Percentiles rank a stretch among this genome's conserved stretches.
These are phyloP conservation scores for Lissonota sp. DNA, from an alignment of 2,888 invertebrate species.

Conservation along the genomic window DNA sequence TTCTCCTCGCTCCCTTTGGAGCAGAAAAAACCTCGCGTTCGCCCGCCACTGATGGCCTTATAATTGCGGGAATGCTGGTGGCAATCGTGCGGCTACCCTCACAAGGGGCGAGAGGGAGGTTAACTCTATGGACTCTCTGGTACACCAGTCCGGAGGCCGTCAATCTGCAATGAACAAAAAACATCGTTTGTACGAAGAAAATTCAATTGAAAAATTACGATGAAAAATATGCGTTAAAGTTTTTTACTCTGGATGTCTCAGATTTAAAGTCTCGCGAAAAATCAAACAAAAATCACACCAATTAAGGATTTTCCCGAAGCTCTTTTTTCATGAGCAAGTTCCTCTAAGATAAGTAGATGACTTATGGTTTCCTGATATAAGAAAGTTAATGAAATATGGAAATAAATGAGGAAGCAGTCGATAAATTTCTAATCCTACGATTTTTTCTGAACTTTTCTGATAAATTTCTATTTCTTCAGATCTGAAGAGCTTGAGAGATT, in stretches of 20 bases:
- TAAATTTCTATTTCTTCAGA: no score
- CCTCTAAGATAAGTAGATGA: background rate
- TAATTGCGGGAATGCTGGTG: constrained; percentile 74
- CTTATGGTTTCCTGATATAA: background rate
- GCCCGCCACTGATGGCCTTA: constrained; percentile 77
- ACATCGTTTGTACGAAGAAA: background rate
- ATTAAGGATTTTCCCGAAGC: background rate
- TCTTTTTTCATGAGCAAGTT: background rate
- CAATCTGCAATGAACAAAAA: constrained; percentile 39
- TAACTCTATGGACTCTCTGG: constrained; percentile 29
- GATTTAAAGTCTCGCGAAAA: no score
- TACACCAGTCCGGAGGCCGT: constrained; percentile 29
- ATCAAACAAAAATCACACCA: no score
- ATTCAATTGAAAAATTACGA: no score
- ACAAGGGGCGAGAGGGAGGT: background rate
- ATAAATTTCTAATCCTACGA: no score
- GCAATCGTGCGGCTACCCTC: constrained; percentile 59
- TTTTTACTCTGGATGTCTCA: no score
- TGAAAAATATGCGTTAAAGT: no score
- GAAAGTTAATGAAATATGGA: background rate
- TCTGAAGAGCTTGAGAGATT: no score
- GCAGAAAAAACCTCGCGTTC: constrained; percentile 73
- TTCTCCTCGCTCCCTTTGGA: constrained; percentile 63
- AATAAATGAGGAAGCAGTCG: background rate
- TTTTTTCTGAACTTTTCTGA: no score